Percentiles rank a stretch among this genome's conserved stretches.
Evolutionary conservation across 2,888 invertebrate species (phyloP).

Genomic region (Marasmarcha lunaedactyla): DNA sequence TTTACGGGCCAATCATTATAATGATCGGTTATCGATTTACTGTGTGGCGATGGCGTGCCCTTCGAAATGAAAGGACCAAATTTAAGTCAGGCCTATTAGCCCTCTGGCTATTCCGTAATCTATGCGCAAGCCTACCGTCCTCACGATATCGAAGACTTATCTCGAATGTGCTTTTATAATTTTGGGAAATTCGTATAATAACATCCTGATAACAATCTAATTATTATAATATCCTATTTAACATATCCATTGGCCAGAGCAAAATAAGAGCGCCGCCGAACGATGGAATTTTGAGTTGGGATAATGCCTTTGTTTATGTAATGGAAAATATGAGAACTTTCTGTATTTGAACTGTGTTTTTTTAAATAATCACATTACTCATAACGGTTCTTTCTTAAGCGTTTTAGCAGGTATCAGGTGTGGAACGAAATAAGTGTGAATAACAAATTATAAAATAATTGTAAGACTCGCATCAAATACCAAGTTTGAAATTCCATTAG

Average conservation of each 20-base stretch:
- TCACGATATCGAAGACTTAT: conserved; percentile 62
- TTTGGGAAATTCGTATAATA: conserved; percentile 66
- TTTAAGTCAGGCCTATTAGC: conserved; percentile 54
- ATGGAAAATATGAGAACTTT: conserved; percentile 58
- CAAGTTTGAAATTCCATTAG: too few species aligned
- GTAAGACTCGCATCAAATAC: too few species aligned
- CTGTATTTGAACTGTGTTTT: conserved; percentile 49
- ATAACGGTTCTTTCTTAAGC: too few species aligned
- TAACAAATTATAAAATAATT: too few species aligned
- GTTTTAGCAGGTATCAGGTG: too few species aligned
- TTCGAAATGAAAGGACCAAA: conserved; percentile 59
- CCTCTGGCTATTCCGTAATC: conserved; percentile 53
- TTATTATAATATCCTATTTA: conserved; percentile 69
- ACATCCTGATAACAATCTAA: conserved; percentile 66
- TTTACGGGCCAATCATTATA: conserved; percentile 65
- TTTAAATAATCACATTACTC: conserved; percentile 62
- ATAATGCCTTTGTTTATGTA: conserved; percentile 57
- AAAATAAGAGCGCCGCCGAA: conserved; percentile 47
- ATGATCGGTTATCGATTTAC: conserved; percentile 66
- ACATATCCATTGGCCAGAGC: conserved; percentile 55
- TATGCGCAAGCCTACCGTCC: conserved; percentile 47
- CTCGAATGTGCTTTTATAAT: conserved; percentile 59
- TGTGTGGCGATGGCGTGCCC: conserved; percentile 58
- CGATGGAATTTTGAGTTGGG: conserved; percentile 38
- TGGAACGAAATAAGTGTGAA: too few species aligned